Base-by-base conservation (phyloP, 2,113 vertebrate species). In the Physeter macrocephalus region DNA sequence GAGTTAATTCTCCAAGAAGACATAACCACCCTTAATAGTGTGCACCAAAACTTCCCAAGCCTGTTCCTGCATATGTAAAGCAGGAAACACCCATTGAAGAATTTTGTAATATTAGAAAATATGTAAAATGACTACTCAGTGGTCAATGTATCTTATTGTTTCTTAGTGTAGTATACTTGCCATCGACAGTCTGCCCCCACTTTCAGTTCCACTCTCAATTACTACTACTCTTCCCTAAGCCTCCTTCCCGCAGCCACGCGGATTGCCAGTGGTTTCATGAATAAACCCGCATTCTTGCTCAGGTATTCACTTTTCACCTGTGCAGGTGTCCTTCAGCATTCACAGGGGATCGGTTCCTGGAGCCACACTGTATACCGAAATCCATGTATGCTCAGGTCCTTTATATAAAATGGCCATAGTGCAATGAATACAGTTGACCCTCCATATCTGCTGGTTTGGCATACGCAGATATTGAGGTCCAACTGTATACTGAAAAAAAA, bases 71-170 rank as follows among this genome's bases (percentile, higher is more conserved):
- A 49, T 41, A 64, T 59, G 9, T 41, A 89, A 85, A 74, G 41
- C 34, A 39, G 7, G 12, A 90, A 94, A 86, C 6, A 67, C 59
- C 52, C 43, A 13, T 31, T 85, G 54, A 34, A 75, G 15, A 6
- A 80, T 57, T 94, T 84, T 86, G 34, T 46, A 52, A 75, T 88
- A 80, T 36, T 88, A 86, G 11, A 72, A 96, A 89, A 52, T 34
- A 83, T 41, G 13, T 75, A 77, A 82, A 66, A 5, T 64, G 5
- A 29, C 25, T 25, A 66, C 39, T 72, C 39, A 25, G 9, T 72
- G 31, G 57, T 89, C 74, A 67, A 25, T 17, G 4, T 61, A 84
- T 81, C 20, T 39, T 66, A 52, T 18, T 88, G 71, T 85, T 72
- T 78, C 61, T 81, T n/a, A 13, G 71, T 34, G 21, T 85, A 10